Evolutionary conservation across 2,888 invertebrate species (phyloP).

Genomic region (Ceramica pisi): DNA sequence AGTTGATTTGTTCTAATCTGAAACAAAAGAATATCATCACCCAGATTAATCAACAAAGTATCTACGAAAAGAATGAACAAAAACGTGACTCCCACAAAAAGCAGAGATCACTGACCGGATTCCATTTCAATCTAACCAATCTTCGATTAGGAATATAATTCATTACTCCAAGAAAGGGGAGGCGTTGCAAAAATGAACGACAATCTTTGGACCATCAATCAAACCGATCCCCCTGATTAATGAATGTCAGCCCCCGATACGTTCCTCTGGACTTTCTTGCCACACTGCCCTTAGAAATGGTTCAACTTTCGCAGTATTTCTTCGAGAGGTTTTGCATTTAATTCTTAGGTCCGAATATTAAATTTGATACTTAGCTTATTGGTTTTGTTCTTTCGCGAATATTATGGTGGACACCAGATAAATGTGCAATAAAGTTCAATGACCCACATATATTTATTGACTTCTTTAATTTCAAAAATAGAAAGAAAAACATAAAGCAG

Average conservation of each 20-base stretch:
- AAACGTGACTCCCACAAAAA: conserved; percentile 37
- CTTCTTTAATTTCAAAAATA: too few species aligned
- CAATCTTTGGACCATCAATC: conserved; percentile 64
- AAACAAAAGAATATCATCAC: neutral
- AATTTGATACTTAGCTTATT: conserved; percentile 63
- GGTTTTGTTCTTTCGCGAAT: conserved; percentile 61
- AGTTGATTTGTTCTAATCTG: neutral
- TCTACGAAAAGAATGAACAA: neutral
- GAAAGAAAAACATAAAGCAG: too few species aligned
- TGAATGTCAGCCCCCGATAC: conserved; percentile 54
- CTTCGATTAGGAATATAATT: conserved; percentile 58
- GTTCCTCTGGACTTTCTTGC: conserved; percentile 50
- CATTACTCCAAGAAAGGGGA: conserved; percentile 57
- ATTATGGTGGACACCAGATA: too few species aligned
- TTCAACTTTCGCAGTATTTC: conserved; percentile 65
- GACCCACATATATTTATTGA: too few species aligned
- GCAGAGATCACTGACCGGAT: conserved; percentile 46
- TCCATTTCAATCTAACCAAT: conserved; percentile 52
- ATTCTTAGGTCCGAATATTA: conserved; percentile 63
- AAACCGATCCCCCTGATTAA: conserved; percentile 66
- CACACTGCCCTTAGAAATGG: conserved; percentile 44
- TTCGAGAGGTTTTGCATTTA: conserved; percentile 57
- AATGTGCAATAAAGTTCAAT: too few species aligned
- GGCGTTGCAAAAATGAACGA: conserved; percentile 62
- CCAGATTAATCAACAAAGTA: conserved; percentile 1